Conservation (phyloP, 2,888 invertebrate species). For the Holacanthella duospinosa region DNA sequence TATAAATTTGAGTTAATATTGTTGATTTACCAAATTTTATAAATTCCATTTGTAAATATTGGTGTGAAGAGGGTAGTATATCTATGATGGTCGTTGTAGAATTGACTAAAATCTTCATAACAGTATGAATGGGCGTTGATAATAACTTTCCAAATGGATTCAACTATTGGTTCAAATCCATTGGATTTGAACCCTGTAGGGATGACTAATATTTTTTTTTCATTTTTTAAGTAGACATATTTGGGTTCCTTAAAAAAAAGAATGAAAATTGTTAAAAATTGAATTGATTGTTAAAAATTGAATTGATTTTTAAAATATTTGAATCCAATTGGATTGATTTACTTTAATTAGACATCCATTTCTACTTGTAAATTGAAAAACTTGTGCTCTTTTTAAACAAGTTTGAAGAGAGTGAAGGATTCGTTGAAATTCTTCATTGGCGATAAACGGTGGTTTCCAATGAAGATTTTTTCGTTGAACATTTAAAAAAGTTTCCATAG, state of each 20-base stretch:
- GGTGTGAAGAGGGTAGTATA: constrained; percentile 22
- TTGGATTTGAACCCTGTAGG: not conserved
- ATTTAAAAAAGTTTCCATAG: not conserved
- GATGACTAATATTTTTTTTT: not conserved
- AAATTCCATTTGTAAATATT: constrained; percentile 27
- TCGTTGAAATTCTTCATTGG: not conserved
- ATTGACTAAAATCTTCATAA: constrained; percentile 19
- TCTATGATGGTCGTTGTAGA: constrained; percentile 27
- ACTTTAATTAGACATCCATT: too few relatives aligned
- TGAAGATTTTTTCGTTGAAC: not conserved
- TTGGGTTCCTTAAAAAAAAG: not conserved
- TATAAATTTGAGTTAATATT: not conserved
- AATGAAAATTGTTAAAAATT: not conserved
- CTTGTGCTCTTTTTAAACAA: not conserved
- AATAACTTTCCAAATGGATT: constrained; percentile 29
- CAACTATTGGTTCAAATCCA: constrained; percentile 21
- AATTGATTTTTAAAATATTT: too few relatives aligned
- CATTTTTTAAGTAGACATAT: not conserved
- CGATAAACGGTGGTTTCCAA: not conserved
- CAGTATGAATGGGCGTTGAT: constrained; percentile 28
- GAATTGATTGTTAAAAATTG: too few relatives aligned
- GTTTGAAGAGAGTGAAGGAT: not conserved
- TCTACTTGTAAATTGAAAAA: not conserved
- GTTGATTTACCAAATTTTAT: constrained; percentile 26
- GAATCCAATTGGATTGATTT: too few relatives aligned